phyloP scores from a whole-genome alignment of 2,888 invertebrate genomes.

The Bhutanitis thaidina region DNA sequence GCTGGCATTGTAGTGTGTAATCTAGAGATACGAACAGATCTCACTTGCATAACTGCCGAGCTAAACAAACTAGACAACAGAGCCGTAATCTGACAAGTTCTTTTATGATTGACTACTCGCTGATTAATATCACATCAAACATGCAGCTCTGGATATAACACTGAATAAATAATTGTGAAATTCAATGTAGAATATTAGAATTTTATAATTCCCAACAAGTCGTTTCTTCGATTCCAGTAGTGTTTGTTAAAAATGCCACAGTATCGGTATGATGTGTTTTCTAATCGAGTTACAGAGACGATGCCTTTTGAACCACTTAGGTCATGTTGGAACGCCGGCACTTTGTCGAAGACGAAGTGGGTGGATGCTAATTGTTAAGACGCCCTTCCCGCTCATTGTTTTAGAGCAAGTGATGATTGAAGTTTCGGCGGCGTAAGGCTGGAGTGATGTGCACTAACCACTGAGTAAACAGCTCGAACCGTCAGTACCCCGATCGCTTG shows the following conservation, averaged over 20 bases:
- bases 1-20: slow-evolving; percentile 72
- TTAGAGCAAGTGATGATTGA: slow-evolving; percentile 78
- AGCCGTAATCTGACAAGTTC: slow-evolving; percentile 68
- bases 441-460: slow-evolving; percentile 70
- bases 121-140: slow-evolving; percentile 18
- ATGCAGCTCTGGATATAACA: slow-evolving; percentile 47
- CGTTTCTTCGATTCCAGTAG: slow-evolving; percentile 47
- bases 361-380: slow-evolving; percentile 75
- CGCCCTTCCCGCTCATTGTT: slow-evolving; percentile 77
- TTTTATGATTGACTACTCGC: slow-evolving; percentile 63
- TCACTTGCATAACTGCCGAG: slow-evolving; percentile 72
- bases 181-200: slow-evolving; percentile 33
- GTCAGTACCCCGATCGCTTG: slow-evolving; percentile 52
- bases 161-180: slow-evolving; percentile 58
- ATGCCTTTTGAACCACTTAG: slow-evolving; percentile 64
- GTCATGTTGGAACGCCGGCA: slow-evolving; percentile 48
- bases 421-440: slow-evolving; percentile 64
- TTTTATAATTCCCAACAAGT: slow-evolving; percentile 39
- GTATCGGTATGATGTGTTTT: slow-evolving; percentile 38
- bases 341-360: slow-evolving; percentile 65
- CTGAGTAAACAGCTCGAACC: slow-evolving; percentile 58
- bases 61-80: slow-evolving; percentile 60
- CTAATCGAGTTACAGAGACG: slow-evolving; percentile 47
- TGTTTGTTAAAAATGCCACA: slow-evolving; percentile 37
- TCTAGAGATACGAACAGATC: slow-evolving; percentile 69